A percentile compares a stretch with the other conserved stretches of the same genome.
Evolutionary conservation across 2,888 invertebrate species (phyloP).

Genomic region (Brenthis ino): DNA sequence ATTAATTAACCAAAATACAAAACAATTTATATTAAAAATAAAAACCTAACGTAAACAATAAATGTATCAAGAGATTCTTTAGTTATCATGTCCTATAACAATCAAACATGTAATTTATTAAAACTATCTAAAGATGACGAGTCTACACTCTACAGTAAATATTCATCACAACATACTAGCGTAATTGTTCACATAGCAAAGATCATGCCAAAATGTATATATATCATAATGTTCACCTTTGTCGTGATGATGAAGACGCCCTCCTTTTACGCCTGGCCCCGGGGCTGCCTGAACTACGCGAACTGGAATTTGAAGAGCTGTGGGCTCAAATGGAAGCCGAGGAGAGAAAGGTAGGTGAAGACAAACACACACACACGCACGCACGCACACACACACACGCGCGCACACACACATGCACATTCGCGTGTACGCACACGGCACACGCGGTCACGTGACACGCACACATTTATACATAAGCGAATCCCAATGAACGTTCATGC

Average conservation of each 20-base stretch:
- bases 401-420: conserved; percentile 35
- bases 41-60: too few species aligned
- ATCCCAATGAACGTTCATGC: conserved; percentile 63
- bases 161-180: conserved; percentile 7
- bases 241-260: conserved; percentile 73
- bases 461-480: conserved; percentile 50
- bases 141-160: neutral
- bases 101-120: too few species aligned
- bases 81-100: too few species aligned
- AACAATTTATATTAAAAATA: too few species aligned
- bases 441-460: conserved; percentile 40
- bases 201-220: conserved; percentile 20
- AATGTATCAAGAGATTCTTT: too few species aligned
- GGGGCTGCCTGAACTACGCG: conserved; percentile 74
- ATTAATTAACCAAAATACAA: too few species aligned
- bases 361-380: conserved; percentile 38
- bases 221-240: conserved; percentile 60
- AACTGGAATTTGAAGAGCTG: conserved; percentile 83
- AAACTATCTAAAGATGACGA: too few species aligned
- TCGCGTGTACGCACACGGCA: conserved; percentile 35
- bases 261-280: conserved; percentile 69
- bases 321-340: conserved; percentile 66
- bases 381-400: conserved; percentile 36
- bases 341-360: conserved; percentile 53
- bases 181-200: conserved; percentile 3